Evolutionary conservation across 2,888 invertebrate genomes (phyloP).

Genomic region (Dermolepida albohirtum): DNA sequence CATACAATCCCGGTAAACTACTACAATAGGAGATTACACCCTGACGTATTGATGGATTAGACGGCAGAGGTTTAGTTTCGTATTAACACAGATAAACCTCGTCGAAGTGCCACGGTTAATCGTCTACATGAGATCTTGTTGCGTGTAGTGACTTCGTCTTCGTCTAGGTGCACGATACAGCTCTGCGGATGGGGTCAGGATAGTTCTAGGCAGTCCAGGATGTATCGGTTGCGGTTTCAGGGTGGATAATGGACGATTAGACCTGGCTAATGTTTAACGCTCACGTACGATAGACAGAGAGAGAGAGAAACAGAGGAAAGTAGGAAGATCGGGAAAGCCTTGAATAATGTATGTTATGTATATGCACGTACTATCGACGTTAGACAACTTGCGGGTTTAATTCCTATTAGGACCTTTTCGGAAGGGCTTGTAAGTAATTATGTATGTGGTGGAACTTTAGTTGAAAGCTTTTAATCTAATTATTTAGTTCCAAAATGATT

Average conservation of each 20-base stretch:
- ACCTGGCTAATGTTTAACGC: conserved; percentile 9
- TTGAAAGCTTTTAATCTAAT: conserved; percentile 33
- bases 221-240: neutral
- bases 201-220: neutral
- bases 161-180: too few species aligned
- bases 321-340: neutral
- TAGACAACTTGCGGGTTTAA: conserved; percentile 25
- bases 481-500: conserved; percentile 23
- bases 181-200: too few species aligned
- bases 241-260: conserved; percentile 14
- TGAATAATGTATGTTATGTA: conserved; percentile 34
- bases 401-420: conserved; percentile 33
- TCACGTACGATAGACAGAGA: neutral
- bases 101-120: conserved; percentile 4
- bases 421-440: conserved; percentile 27
- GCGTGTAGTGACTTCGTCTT: too few species aligned
- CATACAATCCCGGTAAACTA: neutral
- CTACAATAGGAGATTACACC: neutral
- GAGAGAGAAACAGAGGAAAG: neutral
- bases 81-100: conserved; percentile 3
- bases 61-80: conserved; percentile 7
- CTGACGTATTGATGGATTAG: conserved; percentile 10
- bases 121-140: too few species aligned
- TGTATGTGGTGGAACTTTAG: conserved; percentile 30
- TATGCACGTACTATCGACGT: conserved; percentile 24